Evolutionary conservation across 2,888 invertebrate species (phyloP).

Genomic region (Lepidocyrtoides sp.): DNA sequence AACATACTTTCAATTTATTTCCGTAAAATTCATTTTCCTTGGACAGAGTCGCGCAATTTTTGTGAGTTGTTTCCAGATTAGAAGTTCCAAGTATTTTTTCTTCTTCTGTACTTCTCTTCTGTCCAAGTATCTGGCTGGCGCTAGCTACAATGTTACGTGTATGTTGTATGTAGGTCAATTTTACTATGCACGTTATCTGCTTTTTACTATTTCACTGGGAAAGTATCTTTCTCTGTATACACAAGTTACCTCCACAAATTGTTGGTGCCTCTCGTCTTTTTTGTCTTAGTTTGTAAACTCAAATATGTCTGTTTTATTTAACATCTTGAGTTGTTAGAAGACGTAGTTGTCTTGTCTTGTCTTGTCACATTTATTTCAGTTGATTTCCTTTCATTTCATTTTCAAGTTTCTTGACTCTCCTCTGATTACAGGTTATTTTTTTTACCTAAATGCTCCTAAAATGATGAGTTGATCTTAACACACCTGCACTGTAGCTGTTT

Average conservation of each 20-base stretch:
- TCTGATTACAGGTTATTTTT: neutral
- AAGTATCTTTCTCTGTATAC: neutral
- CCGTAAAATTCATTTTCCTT: too few species aligned
- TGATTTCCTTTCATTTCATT: neutral
- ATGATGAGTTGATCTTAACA: neutral
- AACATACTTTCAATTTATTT: too few species aligned
- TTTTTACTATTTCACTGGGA: constrained; percentile 24
- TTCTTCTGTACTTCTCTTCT: too few species aligned
- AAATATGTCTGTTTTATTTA: neutral
- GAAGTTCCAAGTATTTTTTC: too few species aligned
- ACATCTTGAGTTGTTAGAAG: constrained; percentile 3
- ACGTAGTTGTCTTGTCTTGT: neutral
- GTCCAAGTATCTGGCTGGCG: too few species aligned
- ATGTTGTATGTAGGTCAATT: neutral
- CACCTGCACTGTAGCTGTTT: too few species aligned
- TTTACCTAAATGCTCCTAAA: neutral
- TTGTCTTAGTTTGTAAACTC: neutral
- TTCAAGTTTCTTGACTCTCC: constrained; percentile 18
- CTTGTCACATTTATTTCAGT: neutral
- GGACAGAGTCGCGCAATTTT: too few species aligned
- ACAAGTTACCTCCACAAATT: constrained; percentile 39
- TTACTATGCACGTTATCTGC: neutral
- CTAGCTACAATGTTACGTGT: neutral
- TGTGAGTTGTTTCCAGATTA: too few species aligned
- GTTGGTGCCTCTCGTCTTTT: neutral